These are phyloP conservation scores for Protobothrops flavoviridis DNA, from an alignment of 2,113 vertebrate species.

Conservation along the genomic window DNA sequence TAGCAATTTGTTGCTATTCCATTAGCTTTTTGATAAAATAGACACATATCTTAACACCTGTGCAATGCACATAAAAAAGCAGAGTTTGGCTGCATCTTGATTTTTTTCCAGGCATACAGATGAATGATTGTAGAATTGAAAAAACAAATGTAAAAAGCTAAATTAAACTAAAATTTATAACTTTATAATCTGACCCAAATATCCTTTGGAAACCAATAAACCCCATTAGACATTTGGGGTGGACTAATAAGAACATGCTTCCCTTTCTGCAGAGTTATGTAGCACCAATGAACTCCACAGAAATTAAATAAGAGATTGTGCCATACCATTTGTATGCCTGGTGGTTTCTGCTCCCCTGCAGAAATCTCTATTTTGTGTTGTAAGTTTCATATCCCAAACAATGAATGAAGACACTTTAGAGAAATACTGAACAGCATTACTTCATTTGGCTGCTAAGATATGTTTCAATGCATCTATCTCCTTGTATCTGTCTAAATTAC, in stretches of 20 bases:
- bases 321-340: constrained; percentile 27
- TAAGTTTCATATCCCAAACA: constrained; percentile 54
- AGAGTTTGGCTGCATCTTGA: neutral
- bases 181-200: neutral
- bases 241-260: neutral
- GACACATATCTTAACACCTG: neutral
- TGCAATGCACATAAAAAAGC: neutral
- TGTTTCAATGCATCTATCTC: constrained; percentile 61
- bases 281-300: neutral
- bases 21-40: neutral
- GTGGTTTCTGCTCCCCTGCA: constrained; percentile 25
- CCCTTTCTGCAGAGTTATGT: neutral
- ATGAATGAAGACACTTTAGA: constrained; percentile 48
- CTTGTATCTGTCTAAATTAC: constrained; percentile 65
- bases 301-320: constrained; percentile 10
- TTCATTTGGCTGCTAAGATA: constrained; percentile 54
- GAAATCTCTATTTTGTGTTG: constrained; percentile 49
- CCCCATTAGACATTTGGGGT: neutral
- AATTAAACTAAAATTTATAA: neutral
- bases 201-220: neutral
- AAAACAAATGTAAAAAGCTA: neutral
- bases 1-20: neutral
- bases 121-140: neutral
- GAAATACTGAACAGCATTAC: constrained; percentile 61
- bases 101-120: neutral